A percentile compares a stretch with the other conserved stretches of the same genome.
Conservation (phyloP, 2,888 invertebrate genomes). For the Callyntrura sp. region DNA sequence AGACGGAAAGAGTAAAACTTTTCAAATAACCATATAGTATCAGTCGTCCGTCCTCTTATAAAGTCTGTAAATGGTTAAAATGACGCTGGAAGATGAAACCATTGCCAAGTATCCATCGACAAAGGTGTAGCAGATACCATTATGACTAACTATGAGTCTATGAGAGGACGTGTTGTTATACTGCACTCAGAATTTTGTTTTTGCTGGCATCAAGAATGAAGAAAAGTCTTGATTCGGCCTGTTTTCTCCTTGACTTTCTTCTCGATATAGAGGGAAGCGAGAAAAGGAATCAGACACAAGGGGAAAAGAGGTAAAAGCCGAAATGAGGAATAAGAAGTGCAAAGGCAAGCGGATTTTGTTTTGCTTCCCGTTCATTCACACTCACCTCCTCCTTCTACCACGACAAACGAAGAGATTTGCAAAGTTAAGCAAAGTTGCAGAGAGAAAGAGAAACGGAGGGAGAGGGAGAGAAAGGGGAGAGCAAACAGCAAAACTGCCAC, state of each 20-base stretch:
- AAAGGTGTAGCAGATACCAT: not conserved
- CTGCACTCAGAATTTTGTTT: conserved; percentile 13
- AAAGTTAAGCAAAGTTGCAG: conserved; percentile 48
- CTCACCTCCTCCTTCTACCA: conserved; percentile 23
- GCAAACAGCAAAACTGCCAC: not conserved
- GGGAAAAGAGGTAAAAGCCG: too few relatives aligned
- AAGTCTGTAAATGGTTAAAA: not conserved
- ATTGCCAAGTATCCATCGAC: conserved; percentile 4
- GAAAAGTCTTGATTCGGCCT: not conserved
- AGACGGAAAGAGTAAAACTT: not conserved
- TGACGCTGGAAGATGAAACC: not conserved
- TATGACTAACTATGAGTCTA: not conserved
- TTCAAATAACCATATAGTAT: conserved; percentile 7
- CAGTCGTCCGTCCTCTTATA: not conserved
- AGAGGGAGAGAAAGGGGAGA: not conserved
- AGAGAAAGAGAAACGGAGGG: too few relatives aligned
- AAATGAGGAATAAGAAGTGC: too few relatives aligned
- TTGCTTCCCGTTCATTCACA: conserved; percentile 36
- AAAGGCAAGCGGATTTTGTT: conserved; percentile 67
- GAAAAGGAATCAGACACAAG: conserved; percentile 5
- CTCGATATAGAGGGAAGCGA: not conserved
- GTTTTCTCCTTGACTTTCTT: not conserved
- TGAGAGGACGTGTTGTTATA: not conserved
- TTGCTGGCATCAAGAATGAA: conserved; percentile 39
- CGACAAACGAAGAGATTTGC: conserved; percentile 24